Evolutionary conservation across 2,113 vertebrate species (phyloP).

Genomic region (Capreolus pygargus): DNA sequence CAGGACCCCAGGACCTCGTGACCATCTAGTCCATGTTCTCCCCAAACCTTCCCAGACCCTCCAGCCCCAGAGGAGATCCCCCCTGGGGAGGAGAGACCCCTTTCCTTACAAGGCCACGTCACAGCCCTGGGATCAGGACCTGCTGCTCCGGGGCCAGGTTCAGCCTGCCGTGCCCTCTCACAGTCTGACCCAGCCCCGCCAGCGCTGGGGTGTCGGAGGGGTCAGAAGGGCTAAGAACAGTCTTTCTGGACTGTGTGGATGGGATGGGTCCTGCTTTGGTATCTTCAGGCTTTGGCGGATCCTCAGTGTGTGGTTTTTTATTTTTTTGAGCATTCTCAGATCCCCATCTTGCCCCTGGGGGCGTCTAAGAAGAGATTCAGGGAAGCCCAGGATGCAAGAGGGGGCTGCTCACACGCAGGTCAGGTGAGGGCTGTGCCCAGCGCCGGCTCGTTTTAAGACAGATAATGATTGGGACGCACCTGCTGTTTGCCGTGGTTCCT

Average conservation of each 20-base stretch:
- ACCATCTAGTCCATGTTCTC: neutral
- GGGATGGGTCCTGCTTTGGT: neutral
- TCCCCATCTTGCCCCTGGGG: neutral
- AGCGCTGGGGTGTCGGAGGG: neutral
- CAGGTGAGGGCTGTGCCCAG: neutral
- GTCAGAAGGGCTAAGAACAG: too few species aligned
- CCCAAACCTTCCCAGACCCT: neutral
- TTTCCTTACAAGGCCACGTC: neutral
- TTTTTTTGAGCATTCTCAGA: neutral
- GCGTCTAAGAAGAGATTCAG: neutral
- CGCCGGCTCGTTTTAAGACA: neutral
- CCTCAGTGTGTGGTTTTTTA: neutral
- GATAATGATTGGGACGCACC: neutral
- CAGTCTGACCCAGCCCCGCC: neutral
- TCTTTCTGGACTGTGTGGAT: fast-evolving
- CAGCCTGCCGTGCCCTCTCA: fast-evolving
- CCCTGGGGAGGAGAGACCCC: neutral
- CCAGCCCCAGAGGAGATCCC: neutral
- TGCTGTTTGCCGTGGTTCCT: neutral
- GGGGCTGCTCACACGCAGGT: neutral
- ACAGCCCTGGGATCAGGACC: neutral
- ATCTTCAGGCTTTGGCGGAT: fast-evolving
- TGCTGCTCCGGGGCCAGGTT: neutral
- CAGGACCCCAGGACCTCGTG: fast-evolving
- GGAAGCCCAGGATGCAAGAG: neutral